These are phyloP conservation scores for Chanos chanos DNA, from an alignment of 2,797 vertebrate species.

Conservation along the genomic window DNA sequence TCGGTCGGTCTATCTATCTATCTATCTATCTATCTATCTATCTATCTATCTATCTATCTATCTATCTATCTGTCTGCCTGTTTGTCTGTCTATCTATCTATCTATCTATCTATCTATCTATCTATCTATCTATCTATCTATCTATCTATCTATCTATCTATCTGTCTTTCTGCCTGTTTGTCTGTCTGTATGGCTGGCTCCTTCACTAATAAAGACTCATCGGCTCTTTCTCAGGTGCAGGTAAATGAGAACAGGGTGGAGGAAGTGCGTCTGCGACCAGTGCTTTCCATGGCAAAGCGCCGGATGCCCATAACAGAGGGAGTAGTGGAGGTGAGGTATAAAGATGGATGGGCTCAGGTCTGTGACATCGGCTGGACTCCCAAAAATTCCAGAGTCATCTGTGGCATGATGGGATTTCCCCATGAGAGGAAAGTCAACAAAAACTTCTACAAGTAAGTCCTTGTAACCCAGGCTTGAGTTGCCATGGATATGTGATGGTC, in stretches of 20 bases:
- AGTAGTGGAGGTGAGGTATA: conserved; percentile 85
- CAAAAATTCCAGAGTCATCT: conserved; percentile 86
- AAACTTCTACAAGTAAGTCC: conserved; percentile 92
- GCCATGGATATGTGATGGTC: too few relatives aligned
- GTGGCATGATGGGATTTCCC: conserved; percentile 94
- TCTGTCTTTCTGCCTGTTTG: background rate
- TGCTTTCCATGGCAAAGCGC: conserved; percentile 64
- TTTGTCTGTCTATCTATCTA: too few relatives aligned
- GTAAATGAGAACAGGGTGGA: conserved; percentile 83
- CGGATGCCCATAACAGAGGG: conserved; percentile 83
- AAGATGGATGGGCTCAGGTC: conserved; percentile 84
- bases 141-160: background rate
- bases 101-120: too few relatives aligned
- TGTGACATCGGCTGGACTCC: conserved; percentile 85
- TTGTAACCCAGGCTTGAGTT: too few relatives aligned
- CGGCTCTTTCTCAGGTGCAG: conserved; percentile 56
- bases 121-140: too few relatives aligned
- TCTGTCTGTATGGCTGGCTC: background rate
- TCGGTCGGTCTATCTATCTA: too few relatives aligned
- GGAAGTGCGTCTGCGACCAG: conserved; percentile 82
- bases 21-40: background rate
- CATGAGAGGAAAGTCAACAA: conserved; percentile 88
- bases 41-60: background rate
- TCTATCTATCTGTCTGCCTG: too few relatives aligned
- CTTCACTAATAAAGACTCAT: background rate